Percentiles rank a stretch among this genome's conserved stretches.
Conservation (phyloP, 92 coral and sea anemone genomes). For the Umimayanthus kanabou region DNA sequence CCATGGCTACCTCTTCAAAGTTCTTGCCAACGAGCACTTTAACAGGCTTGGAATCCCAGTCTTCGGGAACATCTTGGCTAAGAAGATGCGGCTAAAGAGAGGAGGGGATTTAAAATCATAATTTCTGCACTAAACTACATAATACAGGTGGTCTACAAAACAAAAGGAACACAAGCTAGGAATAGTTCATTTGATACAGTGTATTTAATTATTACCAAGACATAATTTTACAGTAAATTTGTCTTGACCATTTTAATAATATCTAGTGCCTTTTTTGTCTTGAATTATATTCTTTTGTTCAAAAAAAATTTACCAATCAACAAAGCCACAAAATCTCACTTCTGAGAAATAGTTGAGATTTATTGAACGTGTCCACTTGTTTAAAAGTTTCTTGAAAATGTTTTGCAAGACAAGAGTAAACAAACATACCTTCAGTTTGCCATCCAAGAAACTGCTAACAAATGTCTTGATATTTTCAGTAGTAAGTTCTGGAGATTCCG, state of each 20-base stretch:
- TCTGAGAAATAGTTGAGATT: too few species aligned
- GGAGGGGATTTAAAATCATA: background rate
- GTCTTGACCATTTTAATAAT: too few species aligned
- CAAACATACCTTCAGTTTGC: constrained; percentile 82
- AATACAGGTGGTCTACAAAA: background rate
- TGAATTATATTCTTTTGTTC: too few species aligned
- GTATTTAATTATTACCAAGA: too few species aligned
- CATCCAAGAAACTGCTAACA: constrained; percentile 80
- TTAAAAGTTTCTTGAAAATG: background rate
- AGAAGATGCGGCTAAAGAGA: constrained; percentile 79
- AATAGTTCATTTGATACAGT: background rate
- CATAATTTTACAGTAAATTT: too few species aligned
- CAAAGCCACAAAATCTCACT: too few species aligned
- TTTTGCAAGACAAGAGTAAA: background rate
- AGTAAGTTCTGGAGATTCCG: constrained; percentile 73
- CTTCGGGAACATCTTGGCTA: constrained; percentile 89
- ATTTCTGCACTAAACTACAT: background rate
- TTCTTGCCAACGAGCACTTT: constrained; percentile 99
- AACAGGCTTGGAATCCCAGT: constrained; percentile 97
- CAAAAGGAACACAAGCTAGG: background rate
- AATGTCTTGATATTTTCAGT: constrained; percentile 73
- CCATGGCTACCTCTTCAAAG: constrained; percentile 93
- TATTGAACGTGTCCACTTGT: background rate
- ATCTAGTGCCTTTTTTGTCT: too few species aligned
- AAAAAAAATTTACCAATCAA: too few species aligned